Base-by-base conservation (phyloP, 1,140 invertebrate genomes). In the Oedothorax gibbosus region DNA sequence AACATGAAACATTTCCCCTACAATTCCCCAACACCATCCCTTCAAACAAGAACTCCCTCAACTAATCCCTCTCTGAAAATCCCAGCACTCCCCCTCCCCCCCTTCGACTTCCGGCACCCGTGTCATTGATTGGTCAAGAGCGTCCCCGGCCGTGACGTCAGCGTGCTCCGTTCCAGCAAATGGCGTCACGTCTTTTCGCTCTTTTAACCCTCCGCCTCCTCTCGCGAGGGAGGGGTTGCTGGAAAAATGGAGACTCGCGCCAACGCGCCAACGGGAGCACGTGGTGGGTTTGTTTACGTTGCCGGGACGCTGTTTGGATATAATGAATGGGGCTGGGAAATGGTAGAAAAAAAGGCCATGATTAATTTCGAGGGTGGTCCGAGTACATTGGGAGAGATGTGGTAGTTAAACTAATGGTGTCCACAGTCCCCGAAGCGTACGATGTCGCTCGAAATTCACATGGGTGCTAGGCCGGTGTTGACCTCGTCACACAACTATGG, bases 151-250 rank as follows among this genome's bases (percentile, higher is more conserved):
- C 50, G 72, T 84, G 81, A 84, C 81, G 81, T 84, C 81, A 84
- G 20, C 60, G 51, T 21, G 18, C 72, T 20, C 72, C 71, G 81
- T 84, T 84, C 81, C 81, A 84, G 81, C 81, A 84, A 84, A 84
- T 84, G 62, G 81, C 81, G 81, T 84, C 71, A 84, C 81, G 81
- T 84, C 81, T 84, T 76, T 84, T 75, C 81, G 81, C 81, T 84
- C 81, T 84, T 84, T 84, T 35, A 35, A 84, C 81, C 80, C 81
- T 84, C 81, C 81, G 81, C 81, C 81, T 84, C 81, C 50, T 62
- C 60, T 14, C 21, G 51, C 35, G 68, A 82, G 79, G 73, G 68
- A 82, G 49, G 69, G 81, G 81, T 84, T 84, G 64, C 81, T 49
- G 11, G 81, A 68, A 68, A 64, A 73, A 50, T 3, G 56, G 53